These are phyloP conservation scores for Acanthopleura granulata DNA, from an alignment of 2,888 invertebrate species.

Conservation along the genomic window DNA sequence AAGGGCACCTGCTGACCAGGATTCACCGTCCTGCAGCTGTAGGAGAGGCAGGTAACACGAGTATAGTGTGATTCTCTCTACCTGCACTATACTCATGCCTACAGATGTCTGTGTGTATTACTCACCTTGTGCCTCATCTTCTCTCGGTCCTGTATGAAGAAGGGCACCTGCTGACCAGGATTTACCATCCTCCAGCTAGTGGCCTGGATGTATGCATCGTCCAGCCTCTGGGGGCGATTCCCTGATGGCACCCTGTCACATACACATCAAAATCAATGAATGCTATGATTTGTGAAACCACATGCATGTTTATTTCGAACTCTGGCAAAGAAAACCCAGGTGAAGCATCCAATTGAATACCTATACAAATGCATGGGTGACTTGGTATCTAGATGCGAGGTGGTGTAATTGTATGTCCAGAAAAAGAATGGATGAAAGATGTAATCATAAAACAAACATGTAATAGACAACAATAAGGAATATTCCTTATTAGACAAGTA, in stretches of 20 bases:
- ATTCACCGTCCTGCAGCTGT: conserved; percentile 81
- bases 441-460: no score
- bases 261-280: neutral
- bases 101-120: neutral
- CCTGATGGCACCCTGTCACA: neutral
- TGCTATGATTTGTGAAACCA: no score
- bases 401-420: no score
- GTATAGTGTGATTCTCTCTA: no score
- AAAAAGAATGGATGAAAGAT: no score
- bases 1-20: conserved; percentile 87
- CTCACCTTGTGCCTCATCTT: conserved; percentile 69
- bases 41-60: no score
- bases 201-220: conserved; percentile 46
- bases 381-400: no score
- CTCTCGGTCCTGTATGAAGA: conserved; percentile 85
- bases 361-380: no score
- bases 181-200: conserved; percentile 80
- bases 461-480: no score
- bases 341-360: neutral
- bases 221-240: conserved; percentile 30
- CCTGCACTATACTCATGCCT: neutral
- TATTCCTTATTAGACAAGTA: no score
- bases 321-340: no score
- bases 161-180: conserved; percentile 84
- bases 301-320: no score